Base-by-base conservation (phyloP, 2,888 invertebrate species). In the Dicranocentrus wangi region DNA sequence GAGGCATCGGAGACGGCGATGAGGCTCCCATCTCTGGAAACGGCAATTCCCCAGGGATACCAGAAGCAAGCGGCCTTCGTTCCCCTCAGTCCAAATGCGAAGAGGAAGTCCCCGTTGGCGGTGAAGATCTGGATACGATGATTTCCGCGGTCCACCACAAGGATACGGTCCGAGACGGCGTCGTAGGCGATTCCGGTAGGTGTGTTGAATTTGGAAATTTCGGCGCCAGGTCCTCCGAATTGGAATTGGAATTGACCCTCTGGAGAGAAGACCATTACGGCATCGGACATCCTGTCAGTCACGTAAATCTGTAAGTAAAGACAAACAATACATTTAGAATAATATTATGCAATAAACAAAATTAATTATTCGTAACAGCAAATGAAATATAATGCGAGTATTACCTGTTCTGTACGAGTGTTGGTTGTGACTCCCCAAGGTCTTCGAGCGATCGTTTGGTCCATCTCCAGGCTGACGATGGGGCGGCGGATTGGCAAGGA, bases 61-160 rank as follows among this genome's bases (percentile, higher is more conserved):
- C n/a, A 19, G 23, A 82, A 47, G 2, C 61, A 28, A 8, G 70
- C 79, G 68, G 63, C 21, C 10, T 7, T 8, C 15, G 1, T 82
- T 75, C 79, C 87, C 94, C 94, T 82, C 94, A 93, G n/a, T 32
- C 98, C 98, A 88, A 98, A 98, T 87, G 93, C 93, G 27, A 93
- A 90, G 25, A 97, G 89, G 88, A 94, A 97, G 25, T 91, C 91
- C 3, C 98, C 98, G 58, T 89, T 86, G 8, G 70, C 32, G 17
- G 93, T 93, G 88, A 98, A 94, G 81, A 95, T 91, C 89, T 97
- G 97, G 82, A 98, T 93, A 58, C 98, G 92, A 88, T 98, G 98
- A 89, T 98, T 98, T 89, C 98, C 98, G 89, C 98, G 98, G 89
- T 99, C 98, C n/a, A 95, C 95, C 21, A 99, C 96, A 84, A 98